Conservation (phyloP, 2,797 vertebrate genomes). For the Bradypus variegatus region DNA sequence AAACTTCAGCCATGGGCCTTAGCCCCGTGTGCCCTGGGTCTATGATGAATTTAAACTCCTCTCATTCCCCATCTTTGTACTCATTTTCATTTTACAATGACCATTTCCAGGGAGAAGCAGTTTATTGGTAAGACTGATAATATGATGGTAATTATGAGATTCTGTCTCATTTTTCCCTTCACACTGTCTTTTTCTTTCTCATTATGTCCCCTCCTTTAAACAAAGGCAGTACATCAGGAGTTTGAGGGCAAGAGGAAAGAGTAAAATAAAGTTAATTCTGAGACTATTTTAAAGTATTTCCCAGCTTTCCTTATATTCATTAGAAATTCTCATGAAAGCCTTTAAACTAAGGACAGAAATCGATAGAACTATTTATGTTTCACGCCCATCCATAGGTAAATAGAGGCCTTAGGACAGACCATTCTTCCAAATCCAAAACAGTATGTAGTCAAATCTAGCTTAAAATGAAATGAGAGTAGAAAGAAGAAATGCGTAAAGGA, state of each 20-base stretch:
- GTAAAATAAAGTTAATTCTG: background rate
- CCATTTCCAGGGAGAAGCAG: background rate
- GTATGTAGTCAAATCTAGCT: background rate
- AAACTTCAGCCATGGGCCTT: background rate
- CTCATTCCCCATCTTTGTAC: background rate
- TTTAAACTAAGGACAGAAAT: constrained; percentile 15
- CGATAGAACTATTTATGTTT: background rate
- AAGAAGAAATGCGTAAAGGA: background rate
- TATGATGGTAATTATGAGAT: background rate
- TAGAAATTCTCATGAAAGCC: constrained; percentile 2
- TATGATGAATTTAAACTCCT: background rate
- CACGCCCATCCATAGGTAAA: background rate
- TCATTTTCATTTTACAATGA: background rate
- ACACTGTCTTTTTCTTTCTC: background rate
- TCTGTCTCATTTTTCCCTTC: background rate
- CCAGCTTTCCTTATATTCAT: background rate
- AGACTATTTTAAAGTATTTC: background rate
- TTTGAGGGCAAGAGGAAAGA: background rate
- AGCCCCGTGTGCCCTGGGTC: background rate
- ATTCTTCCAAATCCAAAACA: background rate
- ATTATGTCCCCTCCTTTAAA: background rate
- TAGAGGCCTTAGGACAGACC: background rate
- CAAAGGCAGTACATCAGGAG: background rate
- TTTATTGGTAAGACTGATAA: background rate
- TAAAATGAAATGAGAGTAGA: background rate